These are phyloP conservation scores for Lepus timidus DNA, from an alignment of 2,113 vertebrate genomes.

Conservation along the genomic window DNA sequence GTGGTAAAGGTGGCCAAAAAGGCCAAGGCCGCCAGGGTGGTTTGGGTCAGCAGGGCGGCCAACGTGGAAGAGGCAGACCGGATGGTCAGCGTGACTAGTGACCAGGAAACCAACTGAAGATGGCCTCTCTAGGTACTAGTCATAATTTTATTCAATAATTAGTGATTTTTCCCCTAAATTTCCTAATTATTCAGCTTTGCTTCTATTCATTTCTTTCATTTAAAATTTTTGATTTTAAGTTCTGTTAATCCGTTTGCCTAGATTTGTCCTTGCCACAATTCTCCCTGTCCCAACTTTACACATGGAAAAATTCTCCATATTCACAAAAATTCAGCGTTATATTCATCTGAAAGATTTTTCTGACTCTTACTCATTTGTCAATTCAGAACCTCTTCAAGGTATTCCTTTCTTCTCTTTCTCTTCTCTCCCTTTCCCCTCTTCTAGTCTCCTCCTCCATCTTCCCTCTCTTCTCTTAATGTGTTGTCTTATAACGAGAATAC, in stretches of 20 bases:
- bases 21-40: neutral
- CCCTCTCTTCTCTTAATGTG: neutral
- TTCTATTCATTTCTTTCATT: neutral
- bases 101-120: neutral
- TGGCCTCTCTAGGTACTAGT: neutral
- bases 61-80: neutral
- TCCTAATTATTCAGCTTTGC: neutral
- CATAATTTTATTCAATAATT: neutral
- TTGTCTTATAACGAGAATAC: neutral
- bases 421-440: neutral
- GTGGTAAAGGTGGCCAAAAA: fast-evolving
- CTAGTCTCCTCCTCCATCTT: neutral
- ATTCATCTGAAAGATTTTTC: neutral
- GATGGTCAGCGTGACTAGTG: neutral
- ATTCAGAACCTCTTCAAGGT: fast-evolving
- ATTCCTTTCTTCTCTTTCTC: neutral
- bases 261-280: neutral
- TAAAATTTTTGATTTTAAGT: neutral
- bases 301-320: neutral
- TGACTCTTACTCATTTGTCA: neutral
- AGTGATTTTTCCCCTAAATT: neutral
- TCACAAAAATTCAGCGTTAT: neutral
- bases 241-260: neutral
- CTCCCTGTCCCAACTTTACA: neutral
- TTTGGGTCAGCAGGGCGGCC: neutral